Evolutionary conservation across 2,797 vertebrate genomes (phyloP).

Genomic region (Echiichthys vipera): DNA sequence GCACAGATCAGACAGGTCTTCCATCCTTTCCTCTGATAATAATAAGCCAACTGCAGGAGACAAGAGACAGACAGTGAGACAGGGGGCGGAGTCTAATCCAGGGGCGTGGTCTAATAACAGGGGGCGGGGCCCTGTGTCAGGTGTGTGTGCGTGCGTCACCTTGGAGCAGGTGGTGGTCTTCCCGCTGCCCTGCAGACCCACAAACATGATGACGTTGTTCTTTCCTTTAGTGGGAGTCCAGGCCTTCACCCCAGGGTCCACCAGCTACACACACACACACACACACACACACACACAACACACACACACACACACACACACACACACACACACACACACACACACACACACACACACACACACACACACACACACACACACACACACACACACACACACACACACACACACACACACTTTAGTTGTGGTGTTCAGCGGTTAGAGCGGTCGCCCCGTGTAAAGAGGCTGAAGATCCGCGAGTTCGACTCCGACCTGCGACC

Average conservation of each 20-base stretch:
- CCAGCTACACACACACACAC: slow-evolving; percentile 83
- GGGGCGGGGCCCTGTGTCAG: no score
- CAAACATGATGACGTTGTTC: slow-evolving; percentile 99
- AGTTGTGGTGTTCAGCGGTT: no score
- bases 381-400: no score
- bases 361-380: no score
- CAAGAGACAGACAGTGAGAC: slow-evolving; percentile 4
- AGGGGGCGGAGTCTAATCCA: no score
- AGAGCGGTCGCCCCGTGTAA: no score
- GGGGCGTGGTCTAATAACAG: no score
- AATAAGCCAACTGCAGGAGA: slow-evolving; percentile 91
- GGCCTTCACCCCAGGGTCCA: slow-evolving; percentile 98
- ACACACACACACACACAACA: not conserved
- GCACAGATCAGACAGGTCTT: slow-evolving; percentile 99
- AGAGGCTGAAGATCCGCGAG: no score
- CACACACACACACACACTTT: no score
- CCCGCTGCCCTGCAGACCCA: slow-evolving; percentile 97
- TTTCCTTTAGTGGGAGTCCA: slow-evolving; percentile 99
- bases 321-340: no score
- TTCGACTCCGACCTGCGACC: no score
- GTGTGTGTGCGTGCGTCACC: slow-evolving; percentile 76
- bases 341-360: no score
- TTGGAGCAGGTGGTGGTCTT: slow-evolving; percentile 99
- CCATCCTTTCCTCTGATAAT: slow-evolving; percentile 99
- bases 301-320: not conserved